phyloP scores from a whole-genome alignment of 2,797 vertebrate genomes.

The Semaprochilodus insignis region DNA sequence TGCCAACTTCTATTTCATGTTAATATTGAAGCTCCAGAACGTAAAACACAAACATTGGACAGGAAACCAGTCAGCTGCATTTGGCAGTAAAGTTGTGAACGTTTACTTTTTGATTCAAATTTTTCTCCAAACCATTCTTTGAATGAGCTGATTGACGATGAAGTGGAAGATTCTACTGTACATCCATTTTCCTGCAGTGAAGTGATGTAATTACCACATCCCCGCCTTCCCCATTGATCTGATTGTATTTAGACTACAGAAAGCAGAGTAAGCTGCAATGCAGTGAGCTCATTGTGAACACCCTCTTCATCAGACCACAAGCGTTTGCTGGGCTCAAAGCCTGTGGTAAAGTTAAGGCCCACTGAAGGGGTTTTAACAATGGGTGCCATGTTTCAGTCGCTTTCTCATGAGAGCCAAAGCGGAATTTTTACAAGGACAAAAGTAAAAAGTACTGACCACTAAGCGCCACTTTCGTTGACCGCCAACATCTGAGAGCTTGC shows the following conservation, averaged over 20 bases:
- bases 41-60: background rate
- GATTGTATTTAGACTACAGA: background rate
- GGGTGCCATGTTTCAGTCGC: conserved; percentile 17
- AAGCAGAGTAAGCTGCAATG: background rate
- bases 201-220: background rate
- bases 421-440: conserved; percentile 31
- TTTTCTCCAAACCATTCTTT: background rate
- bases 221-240: background rate
- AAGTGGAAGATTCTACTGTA: background rate
- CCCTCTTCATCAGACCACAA: background rate
- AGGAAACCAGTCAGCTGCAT: background rate
- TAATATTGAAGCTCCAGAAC: background rate
- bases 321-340: background rate
- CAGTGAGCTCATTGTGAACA: background rate
- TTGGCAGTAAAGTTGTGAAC: background rate
- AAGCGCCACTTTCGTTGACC: background rate
- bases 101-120: background rate
- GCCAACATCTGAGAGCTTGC: background rate
- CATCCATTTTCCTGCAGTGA: background rate
- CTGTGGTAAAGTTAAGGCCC: conserved; percentile 16
- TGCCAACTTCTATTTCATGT: too few species aligned
- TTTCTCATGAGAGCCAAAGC: background rate
- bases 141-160: background rate
- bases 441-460: conserved; percentile 3
- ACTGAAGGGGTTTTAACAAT: background rate